Base-by-base conservation (phyloP, 2,113 vertebrate genomes). In the Taurulus bubalis region DNA sequence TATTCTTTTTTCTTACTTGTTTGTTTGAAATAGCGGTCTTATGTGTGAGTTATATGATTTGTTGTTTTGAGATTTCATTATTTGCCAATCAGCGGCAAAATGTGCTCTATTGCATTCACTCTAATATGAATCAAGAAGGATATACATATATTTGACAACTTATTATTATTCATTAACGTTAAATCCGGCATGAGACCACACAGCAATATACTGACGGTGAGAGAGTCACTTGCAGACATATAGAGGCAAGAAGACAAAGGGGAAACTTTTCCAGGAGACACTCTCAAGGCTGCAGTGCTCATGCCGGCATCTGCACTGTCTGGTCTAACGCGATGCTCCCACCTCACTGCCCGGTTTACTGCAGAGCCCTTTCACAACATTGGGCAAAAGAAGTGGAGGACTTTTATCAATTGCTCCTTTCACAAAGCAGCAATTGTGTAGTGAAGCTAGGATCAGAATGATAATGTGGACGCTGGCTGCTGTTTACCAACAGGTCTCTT, bases 231-330 rank as follows among this genome's bases (percentile, higher is more conserved):
- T 22, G 20, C 58, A 84, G 76, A 91, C 93, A 95, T 89, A 92
- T 90, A 94, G 91, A 94, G 93, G 87, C 86, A 93, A 82, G 80
- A 94, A 95, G 94, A 97, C 95, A 96, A 96, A 94, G 94, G 67
- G 89, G 59, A 55, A 86, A 93, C 96, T 96, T 96, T 95, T 96
- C 94, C 95, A 77, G 85, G 90, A 91, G 94, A 94, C 94, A 94
- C 93, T 94, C 92, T 95, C 92, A 94, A 94, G 95, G 95, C 96
- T 96, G 96, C 95, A 94, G 95, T 89, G 93, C 95, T 97, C 96
- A 97, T 97, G 96, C 96, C 95, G 94, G 95, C 97, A 97, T 97
- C 96, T 98, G 97, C 95, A 95, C 95, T 95, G 96, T 97, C 94
- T 95, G 84, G 91, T 90, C 84, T 87, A 79, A 71, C 78, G 79